A percentile compares a stretch with the other conserved stretches of the same genome.
Conservation (phyloP, 2,797 vertebrate species). For the Lagodon rhomboides region DNA sequence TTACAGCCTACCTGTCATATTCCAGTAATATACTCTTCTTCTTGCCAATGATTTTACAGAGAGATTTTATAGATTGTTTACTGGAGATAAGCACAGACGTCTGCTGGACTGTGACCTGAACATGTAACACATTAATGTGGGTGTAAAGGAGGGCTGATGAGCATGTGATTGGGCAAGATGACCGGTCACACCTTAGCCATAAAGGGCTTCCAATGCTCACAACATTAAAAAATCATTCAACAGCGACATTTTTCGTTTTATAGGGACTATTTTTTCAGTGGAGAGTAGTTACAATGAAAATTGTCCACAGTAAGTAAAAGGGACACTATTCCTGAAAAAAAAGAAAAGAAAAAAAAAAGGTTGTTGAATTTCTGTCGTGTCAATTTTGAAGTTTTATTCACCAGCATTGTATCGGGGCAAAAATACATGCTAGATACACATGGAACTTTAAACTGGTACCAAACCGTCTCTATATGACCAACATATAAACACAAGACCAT, state of each 20-base stretch:
- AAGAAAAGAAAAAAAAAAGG: too few species aligned
- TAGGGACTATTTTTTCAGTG: too few species aligned
- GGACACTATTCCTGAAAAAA: background rate
- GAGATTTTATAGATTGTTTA: background rate
- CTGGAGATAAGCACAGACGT: background rate
- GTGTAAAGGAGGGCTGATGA: background rate
- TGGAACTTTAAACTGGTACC: too few species aligned
- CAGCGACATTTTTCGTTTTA: too few species aligned
- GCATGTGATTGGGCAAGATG: background rate
- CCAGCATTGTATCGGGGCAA: background rate
- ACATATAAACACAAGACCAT: too few species aligned
- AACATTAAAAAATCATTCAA: too few species aligned
- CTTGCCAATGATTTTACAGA: background rate
- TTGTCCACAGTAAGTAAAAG: too few species aligned
- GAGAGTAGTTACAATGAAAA: background rate
- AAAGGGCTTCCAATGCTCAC: background rate
- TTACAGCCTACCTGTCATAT: background rate
- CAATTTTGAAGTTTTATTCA: background rate
- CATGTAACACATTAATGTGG: background rate
- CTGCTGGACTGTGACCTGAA: background rate
- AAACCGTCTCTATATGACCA: too few species aligned
- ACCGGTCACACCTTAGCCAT: background rate
- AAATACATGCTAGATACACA: background rate
- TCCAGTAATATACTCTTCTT: too few species aligned
- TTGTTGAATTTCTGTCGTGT: background rate